phyloP scores from a whole-genome alignment of 1,140 invertebrate genomes.

The Microplitis demolitor region DNA sequence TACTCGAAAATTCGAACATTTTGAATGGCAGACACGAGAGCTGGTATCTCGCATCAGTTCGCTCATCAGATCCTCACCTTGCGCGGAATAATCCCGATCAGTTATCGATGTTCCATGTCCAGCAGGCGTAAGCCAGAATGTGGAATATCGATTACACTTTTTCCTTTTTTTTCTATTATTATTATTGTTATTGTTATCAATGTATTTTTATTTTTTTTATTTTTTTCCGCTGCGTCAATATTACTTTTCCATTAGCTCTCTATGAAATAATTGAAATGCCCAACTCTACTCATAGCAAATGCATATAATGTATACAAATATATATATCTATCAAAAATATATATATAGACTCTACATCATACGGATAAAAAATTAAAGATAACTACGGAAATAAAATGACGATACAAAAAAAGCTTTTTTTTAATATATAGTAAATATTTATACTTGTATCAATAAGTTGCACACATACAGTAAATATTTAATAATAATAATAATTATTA shows the following conservation, averaged over 20 bases:
- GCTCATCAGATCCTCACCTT: conserved; percentile 16
- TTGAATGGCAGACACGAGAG: conserved; percentile 7
- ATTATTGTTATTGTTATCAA: not conserved
- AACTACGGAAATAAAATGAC: not conserved
- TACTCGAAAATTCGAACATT: conserved; percentile 3
- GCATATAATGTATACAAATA: not conserved
- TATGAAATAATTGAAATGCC: conserved; percentile 4
- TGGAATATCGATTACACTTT: conserved; percentile 14
- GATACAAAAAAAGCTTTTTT: not conserved
- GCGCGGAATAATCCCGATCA: conserved; percentile 6
- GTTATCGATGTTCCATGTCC: conserved; percentile 9
- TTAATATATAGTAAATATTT: not conserved
- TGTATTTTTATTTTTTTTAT: not conserved
- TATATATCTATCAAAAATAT: too few relatives aligned
- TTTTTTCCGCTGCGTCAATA: not conserved
- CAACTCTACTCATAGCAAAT: conserved; percentile 2
- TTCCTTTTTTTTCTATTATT: not conserved
- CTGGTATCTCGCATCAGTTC: not conserved
- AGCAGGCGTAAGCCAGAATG: not conserved
- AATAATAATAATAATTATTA: not conserved
- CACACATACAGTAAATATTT: not conserved
- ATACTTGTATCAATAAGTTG: not conserved
- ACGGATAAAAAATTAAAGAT: not conserved
- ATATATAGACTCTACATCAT: not conserved
- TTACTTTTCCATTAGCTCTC: not conserved